Base-by-base conservation (phyloP, 2,888 invertebrate species). In the Sinopyrophorus schimmeli region DNA sequence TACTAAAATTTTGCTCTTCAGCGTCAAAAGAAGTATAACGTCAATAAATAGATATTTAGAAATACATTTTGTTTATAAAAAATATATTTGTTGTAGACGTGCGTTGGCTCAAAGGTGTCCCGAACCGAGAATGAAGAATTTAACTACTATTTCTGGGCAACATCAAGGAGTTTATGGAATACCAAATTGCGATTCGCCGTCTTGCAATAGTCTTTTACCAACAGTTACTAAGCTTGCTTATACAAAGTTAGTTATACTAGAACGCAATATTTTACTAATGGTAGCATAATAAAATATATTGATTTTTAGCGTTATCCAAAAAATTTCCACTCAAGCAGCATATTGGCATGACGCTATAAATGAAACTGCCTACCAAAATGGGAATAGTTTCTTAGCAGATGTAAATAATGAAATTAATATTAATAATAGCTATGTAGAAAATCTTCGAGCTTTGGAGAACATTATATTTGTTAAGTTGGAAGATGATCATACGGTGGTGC, bases 301-400 rank as follows among this genome's bases (percentile, higher is more conserved):
- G 7, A 23, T 10, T 76, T 75, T n/a, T 68, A 91, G 91, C 12
- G 84, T 83, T 80, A 80, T 89, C 1, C 92, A 92, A 71, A 69
- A 81, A 12, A 73, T 75, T 2, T 72, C 92, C 2, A 88, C 95
- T 0, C 99, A 97, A 76, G 97, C 98, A 0, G 90, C 97, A 18
- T 99, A 95, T 71, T 99, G 99, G 99, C 98, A 99, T 71, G 96
- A 99, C 75, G 97, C 99, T 0, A 72, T 92, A 1, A 78, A 90
- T 63, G 92, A 93, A 70, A 77, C 79, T 0, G 76, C 77, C 4
- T 99, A 99, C 74, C 79, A 74, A 50, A 64, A 78, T 1, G 80
- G 81, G 43, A 95, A 93, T 68, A 79, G 88, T 12, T 99, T 98
- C 68, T 75, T 99, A 4, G 85, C 95, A 0, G 97, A 98, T 62